Conservation (phyloP, 2,888 invertebrate species). For the Coleophora flavipennella region DNA sequence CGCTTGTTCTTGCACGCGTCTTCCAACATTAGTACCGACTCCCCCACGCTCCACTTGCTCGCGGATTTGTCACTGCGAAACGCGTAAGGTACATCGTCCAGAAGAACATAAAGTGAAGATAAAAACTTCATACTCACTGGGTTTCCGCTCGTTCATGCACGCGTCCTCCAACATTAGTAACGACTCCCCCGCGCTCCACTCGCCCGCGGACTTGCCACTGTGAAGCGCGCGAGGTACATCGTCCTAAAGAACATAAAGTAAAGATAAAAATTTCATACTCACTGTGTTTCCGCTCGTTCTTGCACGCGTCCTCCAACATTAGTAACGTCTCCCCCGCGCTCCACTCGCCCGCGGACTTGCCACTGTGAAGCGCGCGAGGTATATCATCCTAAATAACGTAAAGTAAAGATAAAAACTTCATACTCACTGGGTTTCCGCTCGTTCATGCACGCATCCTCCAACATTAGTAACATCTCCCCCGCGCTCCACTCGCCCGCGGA, state of each 20-base stretch:
- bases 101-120: too few species aligned
- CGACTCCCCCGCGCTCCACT: conserved; percentile 64
- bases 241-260: too few species aligned
- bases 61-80: conserved; percentile 60
- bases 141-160: conserved; percentile 63
- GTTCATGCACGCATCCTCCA: conserved; percentile 64
- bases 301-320: conserved; percentile 64
- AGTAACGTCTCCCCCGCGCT: conserved; percentile 63
- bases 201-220: conserved; percentile 61
- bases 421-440: conserved; percentile 58
- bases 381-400: too few species aligned
- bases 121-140: conserved; percentile 53
- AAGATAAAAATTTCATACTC: too few species aligned
- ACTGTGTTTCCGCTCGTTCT: conserved; percentile 64
- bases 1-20: conserved; percentile 64
- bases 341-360: conserved; percentile 65
- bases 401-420: too few species aligned
- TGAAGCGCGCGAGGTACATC: conserved; percentile 43
- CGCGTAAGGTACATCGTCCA: too few species aligned
- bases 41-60: conserved; percentile 64
- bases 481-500: conserved; percentile 66
- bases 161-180: conserved; percentile 64
- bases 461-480: conserved; percentile 61
- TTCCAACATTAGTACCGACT: conserved; percentile 62
- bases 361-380: conserved; percentile 47